phyloP scores from a whole-genome alignment of 2,113 vertebrate species.

The Zosterops lateralis region DNA sequence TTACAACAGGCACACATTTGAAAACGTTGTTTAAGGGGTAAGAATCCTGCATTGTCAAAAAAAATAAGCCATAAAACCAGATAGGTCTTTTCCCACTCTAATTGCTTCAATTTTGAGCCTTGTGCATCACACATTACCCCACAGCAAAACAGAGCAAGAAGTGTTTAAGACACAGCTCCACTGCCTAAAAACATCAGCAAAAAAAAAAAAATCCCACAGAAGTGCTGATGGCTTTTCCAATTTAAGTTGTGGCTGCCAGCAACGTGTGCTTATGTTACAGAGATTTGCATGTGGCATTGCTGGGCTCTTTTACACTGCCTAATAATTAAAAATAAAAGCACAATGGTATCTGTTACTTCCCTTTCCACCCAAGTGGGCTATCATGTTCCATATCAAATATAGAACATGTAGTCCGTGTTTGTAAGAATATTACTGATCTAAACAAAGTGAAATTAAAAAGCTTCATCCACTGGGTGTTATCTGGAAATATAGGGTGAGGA shows the following conservation, averaged over 20 bases:
- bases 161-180: neutral
- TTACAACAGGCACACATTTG: neutral
- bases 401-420: neutral
- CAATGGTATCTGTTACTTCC: neutral
- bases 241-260: neutral
- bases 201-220: neutral
- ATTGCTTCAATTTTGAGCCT: neutral
- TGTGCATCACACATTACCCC: neutral
- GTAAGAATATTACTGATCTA: neutral
- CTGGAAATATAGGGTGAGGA: neutral
- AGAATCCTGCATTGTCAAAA: neutral
- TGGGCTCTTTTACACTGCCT: neutral
- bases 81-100: neutral
- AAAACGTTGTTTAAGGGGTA: neutral
- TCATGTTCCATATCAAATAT: neutral
- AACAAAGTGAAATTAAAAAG: neutral
- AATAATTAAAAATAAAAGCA: neutral
- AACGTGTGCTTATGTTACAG: accelerated
- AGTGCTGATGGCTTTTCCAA: neutral
- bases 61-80: neutral
- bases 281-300: neutral
- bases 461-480: neutral
- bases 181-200: neutral
- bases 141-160: neutral
- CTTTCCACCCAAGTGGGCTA: neutral